Conservation (phyloP, 2,113 vertebrate genomes). For the Casuarius casuarius region DNA sequence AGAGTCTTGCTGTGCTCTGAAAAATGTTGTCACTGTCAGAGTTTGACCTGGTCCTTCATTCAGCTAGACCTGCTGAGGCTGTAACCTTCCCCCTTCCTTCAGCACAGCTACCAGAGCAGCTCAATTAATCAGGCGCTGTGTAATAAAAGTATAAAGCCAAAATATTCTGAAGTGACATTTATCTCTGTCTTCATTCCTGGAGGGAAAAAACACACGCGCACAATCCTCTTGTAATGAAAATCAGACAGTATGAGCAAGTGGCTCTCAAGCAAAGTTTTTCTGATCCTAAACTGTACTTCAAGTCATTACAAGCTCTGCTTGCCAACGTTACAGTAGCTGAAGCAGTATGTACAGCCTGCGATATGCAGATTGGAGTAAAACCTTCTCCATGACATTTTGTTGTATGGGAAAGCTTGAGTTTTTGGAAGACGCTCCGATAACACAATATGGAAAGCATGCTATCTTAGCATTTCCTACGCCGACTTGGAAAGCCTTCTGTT, state of each 20-base stretch:
- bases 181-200: constrained; percentile 39
- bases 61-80: background rate
- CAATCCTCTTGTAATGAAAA: constrained; percentile 44
- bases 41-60: constrained; percentile 6
- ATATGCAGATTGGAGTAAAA: constrained; percentile 75
- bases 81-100: background rate
- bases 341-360: constrained; percentile 67
- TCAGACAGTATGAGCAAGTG: constrained; percentile 49
- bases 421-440: constrained; percentile 77
- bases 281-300: constrained; percentile 67
- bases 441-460: constrained; percentile 81
- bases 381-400: constrained; percentile 79
- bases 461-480: constrained; percentile 79
- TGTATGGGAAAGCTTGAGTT: constrained; percentile 76
- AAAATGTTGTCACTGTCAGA: background rate
- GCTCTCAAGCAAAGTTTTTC: constrained; percentile 59
- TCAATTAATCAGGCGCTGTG: background rate
- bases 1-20: background rate
- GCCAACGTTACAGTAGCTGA: constrained; percentile 61
- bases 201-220: background rate
- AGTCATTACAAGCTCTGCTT: constrained; percentile 63
- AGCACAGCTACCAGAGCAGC: background rate
- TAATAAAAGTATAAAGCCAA: constrained; percentile 2
- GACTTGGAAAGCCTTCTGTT: constrained; percentile 81
- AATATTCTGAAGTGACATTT: constrained; percentile 43